Evolutionary conservation across 2,113 vertebrate species (phyloP).

Genomic region (Anarhynchus alexandrinus): DNA sequence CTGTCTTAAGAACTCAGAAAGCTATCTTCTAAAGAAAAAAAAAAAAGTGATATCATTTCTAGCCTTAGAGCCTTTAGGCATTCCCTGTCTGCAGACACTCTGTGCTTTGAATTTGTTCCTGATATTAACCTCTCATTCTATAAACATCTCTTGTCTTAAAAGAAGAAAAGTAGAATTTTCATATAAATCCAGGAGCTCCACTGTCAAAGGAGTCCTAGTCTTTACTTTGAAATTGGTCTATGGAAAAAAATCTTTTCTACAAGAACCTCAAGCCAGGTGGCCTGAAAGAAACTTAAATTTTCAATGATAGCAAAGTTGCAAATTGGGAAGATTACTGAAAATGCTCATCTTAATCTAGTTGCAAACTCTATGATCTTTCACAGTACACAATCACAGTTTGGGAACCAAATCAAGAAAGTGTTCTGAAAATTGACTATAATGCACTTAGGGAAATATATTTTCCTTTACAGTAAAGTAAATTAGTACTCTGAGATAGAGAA

Average conservation of each 20-base stretch:
- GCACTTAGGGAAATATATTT: not conserved
- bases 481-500: not conserved
- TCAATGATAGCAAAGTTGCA: not conserved
- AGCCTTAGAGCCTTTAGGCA: not conserved
- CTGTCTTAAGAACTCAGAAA: not conserved
- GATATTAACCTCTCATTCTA: not conserved
- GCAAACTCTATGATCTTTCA: not conserved
- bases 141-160: slow-evolving; percentile 1
- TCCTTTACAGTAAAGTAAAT: not conserved
- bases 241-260: not conserved
- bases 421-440: not conserved
- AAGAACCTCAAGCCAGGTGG: not conserved
- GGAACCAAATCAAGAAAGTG: not conserved
- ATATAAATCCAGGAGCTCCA: not conserved
- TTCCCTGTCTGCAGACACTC: not conserved
- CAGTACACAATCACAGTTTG: not conserved
- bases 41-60: not conserved
- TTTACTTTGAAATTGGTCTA: not conserved
- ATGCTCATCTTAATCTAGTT: not conserved
- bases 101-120: slow-evolving; percentile 22
- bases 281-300: not conserved
- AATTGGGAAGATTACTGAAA: not conserved
- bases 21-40: not conserved
- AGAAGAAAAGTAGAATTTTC: not conserved
- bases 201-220: not conserved